These are phyloP conservation scores for Nylanderia fulva DNA, from an alignment of 1,140 invertebrate genomes.

Conservation along the genomic window DNA sequence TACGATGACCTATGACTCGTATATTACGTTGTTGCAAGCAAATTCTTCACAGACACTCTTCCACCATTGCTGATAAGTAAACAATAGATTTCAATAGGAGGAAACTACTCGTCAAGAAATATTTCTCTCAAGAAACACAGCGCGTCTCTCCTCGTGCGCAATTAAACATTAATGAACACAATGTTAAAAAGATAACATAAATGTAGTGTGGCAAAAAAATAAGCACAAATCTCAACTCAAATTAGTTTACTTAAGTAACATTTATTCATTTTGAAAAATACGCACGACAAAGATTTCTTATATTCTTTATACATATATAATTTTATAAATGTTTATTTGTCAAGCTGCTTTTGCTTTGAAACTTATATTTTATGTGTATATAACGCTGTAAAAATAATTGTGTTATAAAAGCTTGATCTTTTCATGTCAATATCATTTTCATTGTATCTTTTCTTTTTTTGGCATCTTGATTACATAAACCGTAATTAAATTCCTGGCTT, in stretches of 20 bases:
- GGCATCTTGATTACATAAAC: too few relatives aligned
- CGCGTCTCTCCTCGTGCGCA: background rate
- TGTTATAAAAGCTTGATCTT: too few relatives aligned
- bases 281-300: too few relatives aligned
- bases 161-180: background rate
- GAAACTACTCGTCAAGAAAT: background rate
- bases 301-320: too few relatives aligned
- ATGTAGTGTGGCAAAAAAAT: background rate
- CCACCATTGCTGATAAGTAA: background rate
- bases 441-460: too few relatives aligned
- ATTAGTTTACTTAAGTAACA: slow-evolving; percentile 8
- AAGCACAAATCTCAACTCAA: background rate
- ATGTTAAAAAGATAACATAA: background rate
- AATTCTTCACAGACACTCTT: background rate
- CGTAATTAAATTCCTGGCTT: too few relatives aligned
- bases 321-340: too few relatives aligned
- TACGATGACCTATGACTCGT: background rate
- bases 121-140: background rate
- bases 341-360: too few relatives aligned
- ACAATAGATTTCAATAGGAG: background rate
- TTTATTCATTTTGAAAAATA: background rate
- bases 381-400: too few relatives aligned
- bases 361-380: too few relatives aligned
- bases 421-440: too few relatives aligned
- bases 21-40: background rate